phyloP scores from a whole-genome alignment of 2,113 vertebrate species.

The Pangasianodon gigas region DNA sequence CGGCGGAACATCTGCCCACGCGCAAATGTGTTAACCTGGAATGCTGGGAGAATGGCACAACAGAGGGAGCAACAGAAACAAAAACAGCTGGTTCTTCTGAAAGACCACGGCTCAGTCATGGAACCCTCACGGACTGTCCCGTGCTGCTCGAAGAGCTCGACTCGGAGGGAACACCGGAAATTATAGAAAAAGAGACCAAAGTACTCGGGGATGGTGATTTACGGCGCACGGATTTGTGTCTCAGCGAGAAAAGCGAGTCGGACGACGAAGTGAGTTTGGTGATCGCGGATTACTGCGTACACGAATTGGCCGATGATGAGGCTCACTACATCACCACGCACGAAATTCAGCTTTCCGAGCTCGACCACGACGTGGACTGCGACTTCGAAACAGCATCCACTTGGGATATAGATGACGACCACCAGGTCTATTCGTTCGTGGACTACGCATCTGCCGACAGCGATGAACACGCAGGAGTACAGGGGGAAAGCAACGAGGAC shows the following conservation, averaged over 20 bases:
- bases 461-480: conserved; percentile 68
- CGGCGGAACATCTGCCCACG: conserved; percentile 19
- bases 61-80: neutral
- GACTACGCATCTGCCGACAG: conserved; percentile 85
- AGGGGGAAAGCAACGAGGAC: conserved; percentile 50
- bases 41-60: neutral
- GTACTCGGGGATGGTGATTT: conserved; percentile 66
- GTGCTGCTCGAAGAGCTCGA: neutral
- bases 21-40: conserved; percentile 24
- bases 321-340: conserved; percentile 93
- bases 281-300: conserved; percentile 57
- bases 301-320: conserved; percentile 72
- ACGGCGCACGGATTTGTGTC: conserved; percentile 51
- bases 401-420: conserved; percentile 86
- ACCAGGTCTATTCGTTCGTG: conserved; percentile 85
- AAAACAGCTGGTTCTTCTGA: conserved; percentile 38
- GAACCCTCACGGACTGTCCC: conserved; percentile 28
- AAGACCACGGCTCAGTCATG: conserved; percentile 10
- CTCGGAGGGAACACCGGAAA: conserved; percentile 10
- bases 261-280: conserved; percentile 63
- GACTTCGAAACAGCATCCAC: conserved; percentile 80
- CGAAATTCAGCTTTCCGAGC: conserved; percentile 90
- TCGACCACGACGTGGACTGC: conserved; percentile 82
- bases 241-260: conserved; percentile 58
- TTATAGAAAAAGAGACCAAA: conserved; percentile 56